Conservation (phyloP, 2,113 vertebrate species). For the Rhadina sibilatrix region DNA sequence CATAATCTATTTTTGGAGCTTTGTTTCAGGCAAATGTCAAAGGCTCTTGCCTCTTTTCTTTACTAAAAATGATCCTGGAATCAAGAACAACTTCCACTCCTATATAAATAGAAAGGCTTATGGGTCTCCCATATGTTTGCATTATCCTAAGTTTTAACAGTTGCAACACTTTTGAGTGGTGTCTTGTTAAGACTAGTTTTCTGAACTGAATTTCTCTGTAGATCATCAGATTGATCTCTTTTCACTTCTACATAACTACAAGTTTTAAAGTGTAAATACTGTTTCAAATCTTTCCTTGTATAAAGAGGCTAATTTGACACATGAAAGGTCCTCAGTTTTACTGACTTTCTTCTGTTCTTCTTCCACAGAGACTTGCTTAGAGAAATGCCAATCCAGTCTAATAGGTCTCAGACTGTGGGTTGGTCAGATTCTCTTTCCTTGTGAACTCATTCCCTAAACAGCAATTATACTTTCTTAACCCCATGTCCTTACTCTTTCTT, state of each 20-base stretch:
- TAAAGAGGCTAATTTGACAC: not conserved
- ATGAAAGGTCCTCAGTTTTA: not conserved
- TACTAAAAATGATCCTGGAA: constrained; percentile 26
- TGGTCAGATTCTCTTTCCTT: not conserved
- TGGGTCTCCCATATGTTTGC: constrained; percentile 49
- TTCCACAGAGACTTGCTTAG: not conserved
- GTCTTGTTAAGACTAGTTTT: not conserved
- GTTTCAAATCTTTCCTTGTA: not conserved
- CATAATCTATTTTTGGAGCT: constrained; percentile 31
- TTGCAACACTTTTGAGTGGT: not conserved
- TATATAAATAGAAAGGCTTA: constrained; percentile 52
- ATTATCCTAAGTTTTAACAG: not conserved
- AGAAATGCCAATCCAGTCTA: not conserved
- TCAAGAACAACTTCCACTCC: constrained; percentile 9
- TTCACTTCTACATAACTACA: not conserved
- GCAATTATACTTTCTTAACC: not conserved
- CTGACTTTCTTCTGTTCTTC: not conserved
- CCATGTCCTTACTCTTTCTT: not conserved
- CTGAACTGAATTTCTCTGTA: not conserved
- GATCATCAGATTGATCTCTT: not conserved
- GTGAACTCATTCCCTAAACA: not conserved
- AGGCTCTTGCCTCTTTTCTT: constrained; percentile 16
- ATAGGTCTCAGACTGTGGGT: not conserved
- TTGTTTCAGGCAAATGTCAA: constrained; percentile 57
- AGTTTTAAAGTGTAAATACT: not conserved